These are phyloP conservation scores for Triops cancriformis DNA, from an alignment of 1,140 invertebrate species.

Conservation along the genomic window DNA sequence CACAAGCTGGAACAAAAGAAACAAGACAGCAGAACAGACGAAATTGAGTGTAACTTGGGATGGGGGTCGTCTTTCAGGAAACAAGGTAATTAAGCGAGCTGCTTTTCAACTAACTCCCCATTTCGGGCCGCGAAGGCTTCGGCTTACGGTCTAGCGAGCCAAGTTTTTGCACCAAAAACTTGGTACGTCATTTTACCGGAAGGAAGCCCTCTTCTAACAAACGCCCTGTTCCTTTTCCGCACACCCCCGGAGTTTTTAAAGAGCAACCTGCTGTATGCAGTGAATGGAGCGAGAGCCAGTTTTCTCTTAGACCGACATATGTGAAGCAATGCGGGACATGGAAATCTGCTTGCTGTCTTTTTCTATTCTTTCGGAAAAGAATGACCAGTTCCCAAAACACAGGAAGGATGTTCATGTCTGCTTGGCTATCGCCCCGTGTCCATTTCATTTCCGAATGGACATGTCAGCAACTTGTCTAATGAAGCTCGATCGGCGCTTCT, in stretches of 20 bases:
- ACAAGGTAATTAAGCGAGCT: background rate
- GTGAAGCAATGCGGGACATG: background rate
- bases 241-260: background rate
- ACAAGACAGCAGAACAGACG: background rate
- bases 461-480: conserved; percentile 3
- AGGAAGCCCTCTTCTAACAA: background rate
- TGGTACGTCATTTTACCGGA: background rate
- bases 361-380: conserved; percentile 6
- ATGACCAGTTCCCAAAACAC: background rate
- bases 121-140: background rate
- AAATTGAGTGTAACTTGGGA: background rate
- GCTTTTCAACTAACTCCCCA: background rate
- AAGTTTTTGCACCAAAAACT: background rate
- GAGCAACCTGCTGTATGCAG: background rate
- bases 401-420: background rate
- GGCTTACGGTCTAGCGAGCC: background rate
- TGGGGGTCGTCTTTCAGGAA: background rate
- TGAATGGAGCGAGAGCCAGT: background rate
- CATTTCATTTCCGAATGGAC: conserved; percentile 5
- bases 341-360: background rate
- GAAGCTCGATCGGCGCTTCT: background rate
- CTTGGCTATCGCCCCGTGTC: conserved; percentile 3
- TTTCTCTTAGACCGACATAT: background rate
- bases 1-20: background rate
- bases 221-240: conserved; percentile 8